Percentiles rank a stretch among this genome's conserved stretches.
phyloP scores from a whole-genome alignment of 2,888 invertebrate species.

The Venustoraphidia nigricollis region DNA sequence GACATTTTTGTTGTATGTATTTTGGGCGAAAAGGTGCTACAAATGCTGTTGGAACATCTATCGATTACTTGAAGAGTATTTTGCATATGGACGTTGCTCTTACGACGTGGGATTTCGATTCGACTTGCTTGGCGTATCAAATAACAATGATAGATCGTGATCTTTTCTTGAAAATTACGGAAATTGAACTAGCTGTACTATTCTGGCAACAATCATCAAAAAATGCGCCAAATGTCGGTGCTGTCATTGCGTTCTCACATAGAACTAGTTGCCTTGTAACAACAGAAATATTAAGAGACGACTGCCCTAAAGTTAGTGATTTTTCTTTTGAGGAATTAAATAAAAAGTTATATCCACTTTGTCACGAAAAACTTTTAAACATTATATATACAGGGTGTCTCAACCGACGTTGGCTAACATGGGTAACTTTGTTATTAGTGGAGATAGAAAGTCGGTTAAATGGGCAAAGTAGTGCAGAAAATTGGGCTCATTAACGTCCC shows the following conservation, averaged over 20 bases:
- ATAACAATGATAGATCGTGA: slow-evolving; percentile 36
- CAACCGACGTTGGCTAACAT: too few species aligned
- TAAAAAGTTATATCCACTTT: background rate
- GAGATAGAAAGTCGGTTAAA: too few species aligned
- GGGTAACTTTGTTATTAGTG: too few species aligned
- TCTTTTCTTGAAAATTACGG: slow-evolving; percentile 31
- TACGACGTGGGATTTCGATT: slow-evolving; percentile 37
- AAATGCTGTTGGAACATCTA: slow-evolving; percentile 16
- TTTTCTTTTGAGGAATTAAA: background rate
- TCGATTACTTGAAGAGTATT: slow-evolving; percentile 24
- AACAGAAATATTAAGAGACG: slow-evolving; percentile 30
- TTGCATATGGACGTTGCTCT: slow-evolving; percentile 26
- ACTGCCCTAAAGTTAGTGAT: slow-evolving; percentile 6
- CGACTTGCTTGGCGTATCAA: slow-evolving; percentile 32
- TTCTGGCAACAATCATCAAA: slow-evolving; percentile 28
- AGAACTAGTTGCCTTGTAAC: slow-evolving; percentile 32
- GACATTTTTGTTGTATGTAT: background rate
- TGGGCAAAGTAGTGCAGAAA: too few species aligned
- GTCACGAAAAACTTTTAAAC: too few species aligned
- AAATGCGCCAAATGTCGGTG: slow-evolving; percentile 33
- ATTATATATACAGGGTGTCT: too few species aligned
- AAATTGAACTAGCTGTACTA: slow-evolving; percentile 28
- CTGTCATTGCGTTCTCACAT: slow-evolving; percentile 35
- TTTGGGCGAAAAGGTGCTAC: slow-evolving; percentile 4
- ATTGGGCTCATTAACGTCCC: too few species aligned